Conservation (phyloP, 1,140 invertebrate genomes). For the Anoplophora glabripennis region DNA sequence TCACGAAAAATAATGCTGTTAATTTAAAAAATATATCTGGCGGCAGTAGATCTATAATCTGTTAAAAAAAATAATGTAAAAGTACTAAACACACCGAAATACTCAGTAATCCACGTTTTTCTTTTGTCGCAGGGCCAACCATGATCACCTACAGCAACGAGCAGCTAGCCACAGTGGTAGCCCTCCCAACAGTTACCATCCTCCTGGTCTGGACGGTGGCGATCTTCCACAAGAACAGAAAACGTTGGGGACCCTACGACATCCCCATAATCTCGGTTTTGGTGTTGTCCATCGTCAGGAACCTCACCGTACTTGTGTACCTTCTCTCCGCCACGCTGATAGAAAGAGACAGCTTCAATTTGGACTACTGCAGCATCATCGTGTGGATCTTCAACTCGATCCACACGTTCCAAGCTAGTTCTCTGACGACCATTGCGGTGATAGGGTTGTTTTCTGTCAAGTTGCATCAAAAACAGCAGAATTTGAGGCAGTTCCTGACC, state of each 20-base stretch:
- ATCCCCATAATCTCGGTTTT: slow-evolving; percentile 52
- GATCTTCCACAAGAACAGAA: slow-evolving; percentile 51
- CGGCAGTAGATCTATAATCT: too few relatives aligned
- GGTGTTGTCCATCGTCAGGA: slow-evolving; percentile 48
- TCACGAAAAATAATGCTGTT: too few relatives aligned
- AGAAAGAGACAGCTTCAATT: slow-evolving; percentile 33
- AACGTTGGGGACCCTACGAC: slow-evolving; percentile 53
- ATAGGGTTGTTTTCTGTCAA: slow-evolving; percentile 51
- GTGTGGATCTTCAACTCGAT: slow-evolving; percentile 54
- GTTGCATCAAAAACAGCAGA: slow-evolving; percentile 52
- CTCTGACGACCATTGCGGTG: slow-evolving; percentile 53
- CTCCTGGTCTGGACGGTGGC: slow-evolving; percentile 47
- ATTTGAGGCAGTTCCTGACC: slow-evolving; percentile 51
- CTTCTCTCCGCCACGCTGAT: slow-evolving; percentile 44
- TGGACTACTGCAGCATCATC: slow-evolving; percentile 50
- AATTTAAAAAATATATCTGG: too few relatives aligned
- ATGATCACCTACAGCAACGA: slow-evolving; percentile 44
- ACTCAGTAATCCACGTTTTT: too few relatives aligned
- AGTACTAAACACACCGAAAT: too few relatives aligned
- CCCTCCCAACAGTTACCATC: slow-evolving; percentile 48
- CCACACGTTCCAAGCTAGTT: slow-evolving; percentile 55
- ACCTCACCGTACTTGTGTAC: slow-evolving; percentile 49
- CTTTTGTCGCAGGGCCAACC: slow-evolving; percentile 23
- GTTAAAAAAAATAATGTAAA: not conserved
- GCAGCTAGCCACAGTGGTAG: slow-evolving; percentile 47